phyloP scores from a whole-genome alignment of 2,888 invertebrate genomes.

The Chironomus riparius region DNA sequence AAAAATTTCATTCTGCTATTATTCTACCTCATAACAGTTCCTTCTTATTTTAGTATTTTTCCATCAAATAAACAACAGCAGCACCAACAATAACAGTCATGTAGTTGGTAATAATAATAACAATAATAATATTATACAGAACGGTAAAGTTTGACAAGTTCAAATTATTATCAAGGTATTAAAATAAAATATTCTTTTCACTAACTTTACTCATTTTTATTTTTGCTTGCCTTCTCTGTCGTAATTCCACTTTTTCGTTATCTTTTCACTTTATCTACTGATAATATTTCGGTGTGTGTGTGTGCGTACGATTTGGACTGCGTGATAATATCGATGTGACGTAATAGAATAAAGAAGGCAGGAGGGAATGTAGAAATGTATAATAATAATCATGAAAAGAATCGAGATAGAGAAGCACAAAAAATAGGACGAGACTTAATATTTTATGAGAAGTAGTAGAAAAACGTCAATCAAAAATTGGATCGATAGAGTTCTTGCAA shows the following conservation, averaged over 20 bases:
- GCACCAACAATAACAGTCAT: too few relatives aligned
- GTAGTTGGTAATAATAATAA: not conserved
- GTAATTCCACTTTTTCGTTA: too few relatives aligned
- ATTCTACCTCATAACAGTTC: too few relatives aligned
- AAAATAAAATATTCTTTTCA: not conserved
- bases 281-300: too few relatives aligned
- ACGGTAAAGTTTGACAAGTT: conserved; percentile 20
- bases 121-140: not conserved
- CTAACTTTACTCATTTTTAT: too few relatives aligned
- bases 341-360: not conserved
- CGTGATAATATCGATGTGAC: not conserved
- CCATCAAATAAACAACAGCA: too few relatives aligned
- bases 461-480: not conserved
- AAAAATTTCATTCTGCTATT: not conserved
- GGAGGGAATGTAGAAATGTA: too few relatives aligned
- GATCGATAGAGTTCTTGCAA: not conserved
- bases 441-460: not conserved
- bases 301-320: too few relatives aligned
- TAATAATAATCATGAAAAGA: not conserved
- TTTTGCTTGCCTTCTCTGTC: not conserved
- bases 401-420: not conserved
- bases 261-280: too few relatives aligned
- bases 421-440: conserved; percentile 9
- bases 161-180: conserved; percentile 21
- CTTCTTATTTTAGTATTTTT: too few relatives aligned